These are phyloP conservation scores for Aphis gossypii DNA, from an alignment of 1,140 invertebrate genomes.

Conservation along the genomic window DNA sequence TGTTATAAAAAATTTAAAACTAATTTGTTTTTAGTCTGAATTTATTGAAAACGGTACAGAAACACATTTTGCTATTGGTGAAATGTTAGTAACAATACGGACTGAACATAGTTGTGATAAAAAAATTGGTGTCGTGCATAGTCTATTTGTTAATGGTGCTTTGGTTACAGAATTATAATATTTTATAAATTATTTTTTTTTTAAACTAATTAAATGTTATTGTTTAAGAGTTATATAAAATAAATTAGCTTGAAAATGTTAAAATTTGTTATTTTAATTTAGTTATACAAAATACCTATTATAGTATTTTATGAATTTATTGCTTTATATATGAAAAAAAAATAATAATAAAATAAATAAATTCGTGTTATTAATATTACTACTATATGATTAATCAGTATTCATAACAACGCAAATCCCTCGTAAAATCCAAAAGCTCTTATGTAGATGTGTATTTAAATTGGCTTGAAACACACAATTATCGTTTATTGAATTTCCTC, in stretches of 20 bases:
- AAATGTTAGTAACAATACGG: conserved; percentile 69
- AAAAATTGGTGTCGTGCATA: conserved; percentile 67
- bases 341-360: neutral
- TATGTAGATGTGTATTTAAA: conserved; percentile 78
- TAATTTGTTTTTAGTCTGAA: conserved; percentile 69
- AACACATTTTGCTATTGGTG: conserved; percentile 75
- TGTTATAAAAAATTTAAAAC: neutral
- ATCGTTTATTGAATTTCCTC: conserved; percentile 82
- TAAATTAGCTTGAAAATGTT: neutral
- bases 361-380: neutral
- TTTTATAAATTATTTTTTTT: neutral
- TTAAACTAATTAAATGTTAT: neutral
- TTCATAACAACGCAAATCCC: conserved; percentile 87
- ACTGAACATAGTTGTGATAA: conserved; percentile 68
- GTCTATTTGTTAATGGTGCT: conserved; percentile 65
- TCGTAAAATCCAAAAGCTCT: conserved; percentile 87
- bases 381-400: conserved; percentile 67
- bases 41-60: conserved; percentile 85
- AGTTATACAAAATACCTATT: neutral
- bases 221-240: neutral
- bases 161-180: conserved; percentile 59
- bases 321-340: neutral
- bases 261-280: neutral
- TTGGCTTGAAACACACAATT: conserved; percentile 89
- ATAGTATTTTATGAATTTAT: neutral